Percentiles rank a stretch among this genome's conserved stretches.
phyloP scores from a whole-genome alignment of 2,797 vertebrate genomes.

The Pteronotus mesoamericanus region DNA sequence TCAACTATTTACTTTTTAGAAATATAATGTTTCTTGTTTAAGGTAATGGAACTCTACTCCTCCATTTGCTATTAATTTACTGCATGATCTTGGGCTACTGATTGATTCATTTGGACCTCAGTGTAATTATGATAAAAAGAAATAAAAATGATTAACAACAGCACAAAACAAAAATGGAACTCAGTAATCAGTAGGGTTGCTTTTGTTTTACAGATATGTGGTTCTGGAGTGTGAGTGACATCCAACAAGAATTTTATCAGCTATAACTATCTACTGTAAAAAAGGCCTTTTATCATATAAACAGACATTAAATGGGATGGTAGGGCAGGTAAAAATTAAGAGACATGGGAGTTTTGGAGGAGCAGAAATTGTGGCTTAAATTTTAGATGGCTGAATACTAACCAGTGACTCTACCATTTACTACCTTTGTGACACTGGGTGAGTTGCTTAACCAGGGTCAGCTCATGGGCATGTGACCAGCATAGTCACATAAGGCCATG shows the following conservation, averaged over 20 bases:
- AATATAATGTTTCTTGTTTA: not conserved
- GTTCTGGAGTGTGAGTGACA: not conserved
- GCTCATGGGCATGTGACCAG: not conserved
- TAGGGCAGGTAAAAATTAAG: not conserved
- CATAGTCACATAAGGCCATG: too few species aligned
- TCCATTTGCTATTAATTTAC: not conserved
- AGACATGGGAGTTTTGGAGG: not conserved
- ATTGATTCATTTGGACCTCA: not conserved
- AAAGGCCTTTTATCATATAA: not conserved
- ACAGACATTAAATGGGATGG: not conserved
- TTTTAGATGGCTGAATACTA: not conserved
- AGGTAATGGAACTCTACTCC: not conserved
- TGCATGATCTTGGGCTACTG: not conserved
- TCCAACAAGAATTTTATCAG: not conserved
- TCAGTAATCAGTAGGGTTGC: not conserved
- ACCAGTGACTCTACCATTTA: not conserved
- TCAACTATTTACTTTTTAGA: not conserved
- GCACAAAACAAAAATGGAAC: not conserved
- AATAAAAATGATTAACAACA: not conserved
- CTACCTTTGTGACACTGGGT: not conserved
- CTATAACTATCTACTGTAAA: not conserved
- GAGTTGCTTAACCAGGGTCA: not conserved
- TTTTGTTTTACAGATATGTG: not conserved
- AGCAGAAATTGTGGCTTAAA: not conserved
- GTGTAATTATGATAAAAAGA: not conserved